Conservation (phyloP, 92 coral and sea anemone species). For the Diadumene lineata region DNA sequence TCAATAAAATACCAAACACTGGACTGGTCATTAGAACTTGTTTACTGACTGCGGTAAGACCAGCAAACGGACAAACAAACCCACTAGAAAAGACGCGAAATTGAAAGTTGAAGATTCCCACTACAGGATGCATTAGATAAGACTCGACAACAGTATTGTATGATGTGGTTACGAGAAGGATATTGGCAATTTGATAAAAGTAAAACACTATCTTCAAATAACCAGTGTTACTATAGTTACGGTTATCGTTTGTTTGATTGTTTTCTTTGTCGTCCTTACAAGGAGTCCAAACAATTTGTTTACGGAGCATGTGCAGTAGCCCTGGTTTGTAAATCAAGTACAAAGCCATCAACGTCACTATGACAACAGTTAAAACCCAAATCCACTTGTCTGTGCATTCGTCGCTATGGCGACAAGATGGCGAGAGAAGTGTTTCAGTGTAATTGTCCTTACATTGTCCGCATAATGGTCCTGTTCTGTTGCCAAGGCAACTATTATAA, state of each 20-base stretch:
- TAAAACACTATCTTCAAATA: conserved; percentile 73
- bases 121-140: conserved; percentile 36
- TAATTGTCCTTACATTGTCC: conserved; percentile 61
- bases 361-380: conserved; percentile 45
- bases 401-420: conserved; percentile 46
- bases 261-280: not conserved
- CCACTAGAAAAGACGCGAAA: conserved; percentile 25
- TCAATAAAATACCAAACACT: conserved; percentile 47
- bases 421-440: conserved; percentile 69
- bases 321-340: conserved; percentile 70
- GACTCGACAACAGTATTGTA: conserved; percentile 19
- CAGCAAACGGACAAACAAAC: conserved; percentile 72
- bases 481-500: conserved; percentile 75
- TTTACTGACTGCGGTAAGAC: conserved; percentile 76
- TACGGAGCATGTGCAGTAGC: conserved; percentile 29
- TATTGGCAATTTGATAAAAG: conserved; percentile 73
- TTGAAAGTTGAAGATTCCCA: conserved; percentile 72
- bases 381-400: conserved; percentile 68
- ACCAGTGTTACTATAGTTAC: conserved; percentile 11
- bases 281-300: conserved; percentile 56
- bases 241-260: conserved; percentile 11
- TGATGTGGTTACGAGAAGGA: conserved; percentile 53
- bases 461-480: conserved; percentile 75
- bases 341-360: conserved; percentile 50
- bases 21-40: conserved; percentile 42